These are phyloP conservation scores for Potorous gilbertii DNA, from an alignment of 2,797 vertebrate genomes.

Conservation along the genomic window DNA sequence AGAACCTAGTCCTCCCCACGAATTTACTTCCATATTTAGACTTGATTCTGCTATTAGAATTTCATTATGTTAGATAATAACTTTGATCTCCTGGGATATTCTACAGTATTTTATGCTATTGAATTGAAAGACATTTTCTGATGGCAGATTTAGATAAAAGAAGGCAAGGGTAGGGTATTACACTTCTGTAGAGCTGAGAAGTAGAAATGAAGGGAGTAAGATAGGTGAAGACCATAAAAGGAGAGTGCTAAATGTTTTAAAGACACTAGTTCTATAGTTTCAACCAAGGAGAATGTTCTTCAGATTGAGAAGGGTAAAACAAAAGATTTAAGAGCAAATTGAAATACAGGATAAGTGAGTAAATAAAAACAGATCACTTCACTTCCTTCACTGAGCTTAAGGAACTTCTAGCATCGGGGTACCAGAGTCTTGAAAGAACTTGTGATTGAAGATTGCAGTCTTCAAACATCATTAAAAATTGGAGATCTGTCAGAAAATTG, in stretches of 20 bases:
- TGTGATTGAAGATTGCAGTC: not conserved
- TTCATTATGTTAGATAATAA: not conserved
- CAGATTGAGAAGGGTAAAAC: not conserved
- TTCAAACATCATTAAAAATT: not conserved
- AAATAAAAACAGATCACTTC: not conserved
- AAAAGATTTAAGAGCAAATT: not conserved
- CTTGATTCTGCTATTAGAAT: not conserved
- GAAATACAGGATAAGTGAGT: not conserved
- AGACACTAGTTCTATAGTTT: not conserved
- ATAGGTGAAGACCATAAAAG: not conserved
- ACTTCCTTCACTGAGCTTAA: not conserved
- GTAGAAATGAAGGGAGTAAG: not conserved
- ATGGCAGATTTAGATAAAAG: not conserved
- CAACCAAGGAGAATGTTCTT: not conserved
- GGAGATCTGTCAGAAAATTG: not conserved
- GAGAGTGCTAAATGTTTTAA: not conserved
- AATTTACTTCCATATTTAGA: not conserved
- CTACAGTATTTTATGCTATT: not conserved
- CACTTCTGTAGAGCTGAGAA: not conserved
- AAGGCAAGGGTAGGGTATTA: not conserved
- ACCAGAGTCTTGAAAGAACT: not conserved
- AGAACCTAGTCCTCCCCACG: not conserved
- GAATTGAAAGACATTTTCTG: not conserved
- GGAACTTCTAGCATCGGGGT: not conserved
- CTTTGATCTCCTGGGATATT: not conserved